Base-by-base conservation (phyloP, 2,113 vertebrate genomes). In the Ochotona princeps region DNA sequence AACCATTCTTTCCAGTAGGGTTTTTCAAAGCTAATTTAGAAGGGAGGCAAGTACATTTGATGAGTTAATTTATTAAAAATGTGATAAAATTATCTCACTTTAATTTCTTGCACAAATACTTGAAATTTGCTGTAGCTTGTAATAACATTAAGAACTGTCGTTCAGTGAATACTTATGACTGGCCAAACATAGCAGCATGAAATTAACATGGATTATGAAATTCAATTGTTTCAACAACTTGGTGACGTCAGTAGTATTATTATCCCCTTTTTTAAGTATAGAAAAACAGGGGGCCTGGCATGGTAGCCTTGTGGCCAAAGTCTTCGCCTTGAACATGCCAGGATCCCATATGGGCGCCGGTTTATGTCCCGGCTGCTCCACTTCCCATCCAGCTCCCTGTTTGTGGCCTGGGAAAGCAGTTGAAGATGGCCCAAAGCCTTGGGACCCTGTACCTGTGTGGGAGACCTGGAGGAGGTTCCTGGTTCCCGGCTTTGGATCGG, bases 11-110 rank as follows among this genome's bases (percentile, higher is more conserved):
- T 93, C 44, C 32, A 83, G 20, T 73, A 18, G 83, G 23, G 26
- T n/a, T 90, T 74, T 87, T 87, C 15, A 63, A 91, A 83, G 30
- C 47, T 96, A 20, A 87, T 67, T 92, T 95, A 81, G 73, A 96
- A 83, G 32, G 70, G 73, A 84, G 17, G 79, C 69, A 30, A 63
- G 8, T 6, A 49, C 87, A 76, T 14, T 26, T 6, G 93, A 28
- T 67, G 67, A 61, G 5, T 78, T 85, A 82, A 78, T 67, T 91
- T 74, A 44, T 87, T 84, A 93, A 72, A 94, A 94, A 70, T 81
- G 72, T 54, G 23, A 69, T 92, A 47, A 44, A 66, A 63, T 20
- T 8, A 85, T 57, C 20, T 90, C 17, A 74, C 9, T 83, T 94
- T 93, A 89, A 90, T 93, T 93, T 87, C 6, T 92, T 4, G 87